phyloP scores from a whole-genome alignment of 2,888 invertebrate genomes.

The Habrosyne pyritoides region DNA sequence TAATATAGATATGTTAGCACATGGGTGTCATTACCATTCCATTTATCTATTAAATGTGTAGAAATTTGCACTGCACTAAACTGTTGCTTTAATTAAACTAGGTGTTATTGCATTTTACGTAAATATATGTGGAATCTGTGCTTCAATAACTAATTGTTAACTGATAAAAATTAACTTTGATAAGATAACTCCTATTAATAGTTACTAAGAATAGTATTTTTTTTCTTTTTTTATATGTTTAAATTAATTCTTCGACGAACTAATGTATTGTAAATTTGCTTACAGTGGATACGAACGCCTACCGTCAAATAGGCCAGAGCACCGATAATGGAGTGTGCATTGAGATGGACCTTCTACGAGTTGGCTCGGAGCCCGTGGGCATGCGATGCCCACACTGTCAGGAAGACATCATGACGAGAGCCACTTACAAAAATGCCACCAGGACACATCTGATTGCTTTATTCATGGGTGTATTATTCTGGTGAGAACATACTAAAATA shows the following conservation, averaged over 20 bases:
- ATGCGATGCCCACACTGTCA: constrained; percentile 73
- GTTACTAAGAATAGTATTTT: too few relatives aligned
- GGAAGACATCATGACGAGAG: constrained; percentile 74
- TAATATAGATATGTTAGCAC: too few relatives aligned
- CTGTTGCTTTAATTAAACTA: too few relatives aligned
- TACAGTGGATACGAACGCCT: constrained; percentile 68
- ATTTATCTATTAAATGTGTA: too few relatives aligned
- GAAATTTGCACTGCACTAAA: too few relatives aligned
- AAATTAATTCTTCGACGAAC: constrained; percentile 25
- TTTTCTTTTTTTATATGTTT: too few relatives aligned
- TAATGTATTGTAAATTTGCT: constrained; percentile 23
- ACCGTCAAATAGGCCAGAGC: constrained; percentile 64
- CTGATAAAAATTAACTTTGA: too few relatives aligned
- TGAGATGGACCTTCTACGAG: constrained; percentile 73
- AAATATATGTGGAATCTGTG: too few relatives aligned
- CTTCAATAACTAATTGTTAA: too few relatives aligned
- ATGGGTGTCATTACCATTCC: too few relatives aligned
- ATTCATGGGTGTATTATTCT: constrained; percentile 69
- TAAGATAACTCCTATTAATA: too few relatives aligned
- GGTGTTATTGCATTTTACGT: too few relatives aligned
- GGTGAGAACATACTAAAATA: constrained; percentile 65
- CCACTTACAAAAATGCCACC: constrained; percentile 58
- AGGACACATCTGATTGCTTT: constrained; percentile 64
- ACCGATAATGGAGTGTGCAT: constrained; percentile 60
- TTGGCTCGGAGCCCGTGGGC: constrained; percentile 76